Evolutionary conservation across 2,888 invertebrate species (phyloP).

Genomic region (Eupsilia transversa): DNA sequence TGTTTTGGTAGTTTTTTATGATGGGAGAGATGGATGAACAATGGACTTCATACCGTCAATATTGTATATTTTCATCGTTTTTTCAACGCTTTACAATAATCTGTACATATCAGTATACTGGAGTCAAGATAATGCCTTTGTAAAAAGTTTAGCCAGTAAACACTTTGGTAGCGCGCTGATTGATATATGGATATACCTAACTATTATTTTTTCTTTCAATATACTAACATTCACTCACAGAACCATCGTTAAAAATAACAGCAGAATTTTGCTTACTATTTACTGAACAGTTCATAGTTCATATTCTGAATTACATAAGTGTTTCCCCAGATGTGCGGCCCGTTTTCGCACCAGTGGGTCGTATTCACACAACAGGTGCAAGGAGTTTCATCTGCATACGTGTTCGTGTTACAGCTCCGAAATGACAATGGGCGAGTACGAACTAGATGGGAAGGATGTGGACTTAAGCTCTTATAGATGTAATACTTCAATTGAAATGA

Average conservation of each 20-base stretch:
- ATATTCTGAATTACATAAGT: conserved; percentile 28
- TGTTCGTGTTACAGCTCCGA: neutral
- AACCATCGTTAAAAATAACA: neutral
- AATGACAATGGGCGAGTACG: conserved; percentile 33
- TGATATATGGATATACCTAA: too few relatives aligned
- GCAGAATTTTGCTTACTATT: neutral
- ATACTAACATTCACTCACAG: neutral
- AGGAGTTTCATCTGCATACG: conserved; percentile 32
- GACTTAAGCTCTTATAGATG: conserved; percentile 1
- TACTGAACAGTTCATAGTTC: conserved; percentile 14
- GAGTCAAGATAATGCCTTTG: neutral
- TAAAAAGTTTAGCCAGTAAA: neutral
- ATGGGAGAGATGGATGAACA: neutral
- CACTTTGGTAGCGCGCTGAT: neutral
- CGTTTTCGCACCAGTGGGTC: conserved; percentile 34
- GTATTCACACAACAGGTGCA: conserved; percentile 54
- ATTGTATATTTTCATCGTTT: neutral
- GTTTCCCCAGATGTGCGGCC: conserved; percentile 30
- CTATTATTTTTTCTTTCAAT: neutral
- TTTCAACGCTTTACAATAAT: neutral
- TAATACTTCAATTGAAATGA: conserved; percentile 11
- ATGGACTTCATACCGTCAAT: neutral
- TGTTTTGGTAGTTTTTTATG: neutral
- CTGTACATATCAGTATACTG: rapidly evolving
- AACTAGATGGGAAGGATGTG: neutral